These are phyloP conservation scores for Simalia tracyae DNA, from an alignment of 2,797 vertebrate genomes.

Conservation along the genomic window DNA sequence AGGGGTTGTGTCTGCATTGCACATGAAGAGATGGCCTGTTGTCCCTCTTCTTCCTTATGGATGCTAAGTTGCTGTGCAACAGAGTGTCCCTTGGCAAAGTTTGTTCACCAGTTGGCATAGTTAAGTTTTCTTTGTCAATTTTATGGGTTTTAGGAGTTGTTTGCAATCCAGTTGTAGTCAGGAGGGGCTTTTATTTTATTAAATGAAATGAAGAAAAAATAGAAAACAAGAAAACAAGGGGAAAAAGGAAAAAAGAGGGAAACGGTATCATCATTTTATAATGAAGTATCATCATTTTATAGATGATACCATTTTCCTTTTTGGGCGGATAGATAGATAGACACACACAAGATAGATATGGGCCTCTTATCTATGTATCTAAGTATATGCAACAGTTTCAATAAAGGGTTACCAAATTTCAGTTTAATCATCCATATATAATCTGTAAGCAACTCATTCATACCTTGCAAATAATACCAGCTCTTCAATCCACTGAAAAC, in stretches of 20 bases:
- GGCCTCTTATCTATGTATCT: neutral
- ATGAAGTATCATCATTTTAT: too few species aligned
- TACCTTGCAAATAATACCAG: neutral
- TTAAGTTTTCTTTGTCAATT: neutral
- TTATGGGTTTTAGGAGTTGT: neutral
- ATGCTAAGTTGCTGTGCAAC: neutral
- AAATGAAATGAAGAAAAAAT: too few species aligned
- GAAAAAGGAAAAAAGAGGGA: too few species aligned
- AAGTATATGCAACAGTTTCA: neutral
- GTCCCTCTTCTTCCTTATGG: too few species aligned
- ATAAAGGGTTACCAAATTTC: neutral
- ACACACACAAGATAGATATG: neutral
- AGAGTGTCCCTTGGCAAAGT: neutral
- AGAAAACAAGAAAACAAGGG: too few species aligned
- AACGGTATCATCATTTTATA: too few species aligned
- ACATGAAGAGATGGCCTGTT: too few species aligned
- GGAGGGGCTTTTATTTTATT: neutral
- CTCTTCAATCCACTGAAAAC: neutral
- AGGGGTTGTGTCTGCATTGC: neutral
- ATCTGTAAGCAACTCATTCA: neutral
- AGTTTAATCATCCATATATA: neutral
- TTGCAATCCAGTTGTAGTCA: neutral
- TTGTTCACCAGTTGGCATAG: neutral
- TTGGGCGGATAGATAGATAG: neutral
- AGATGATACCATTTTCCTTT: neutral